Conservation (phyloP, 2,113 vertebrate genomes). For the Salvelinus alpinus region DNA sequence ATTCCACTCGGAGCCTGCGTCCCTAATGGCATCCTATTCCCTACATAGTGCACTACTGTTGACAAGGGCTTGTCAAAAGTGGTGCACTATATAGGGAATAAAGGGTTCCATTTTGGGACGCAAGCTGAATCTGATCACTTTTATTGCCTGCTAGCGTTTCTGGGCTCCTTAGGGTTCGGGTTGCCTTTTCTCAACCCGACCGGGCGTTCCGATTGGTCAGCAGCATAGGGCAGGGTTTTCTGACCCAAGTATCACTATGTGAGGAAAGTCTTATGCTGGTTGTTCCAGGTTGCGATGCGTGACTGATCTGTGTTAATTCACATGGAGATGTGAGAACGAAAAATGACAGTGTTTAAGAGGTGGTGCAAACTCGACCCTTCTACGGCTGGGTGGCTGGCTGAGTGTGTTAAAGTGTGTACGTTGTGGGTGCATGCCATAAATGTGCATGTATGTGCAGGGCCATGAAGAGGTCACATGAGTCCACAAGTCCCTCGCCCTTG, state of each 20-base stretch:
- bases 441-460: constrained; percentile 8
- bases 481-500: constrained; percentile 11
- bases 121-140: constrained; percentile 56
- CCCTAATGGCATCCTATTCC: too few species aligned
- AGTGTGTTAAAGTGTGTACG: neutral
- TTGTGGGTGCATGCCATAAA: neutral
- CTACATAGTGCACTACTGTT: too few species aligned
- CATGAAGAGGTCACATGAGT: constrained; percentile 33
- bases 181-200: neutral
- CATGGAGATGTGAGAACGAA: constrained; percentile 49
- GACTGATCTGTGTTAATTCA: constrained; percentile 62
- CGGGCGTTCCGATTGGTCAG: neutral
- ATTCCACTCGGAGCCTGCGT: constrained; percentile 9
- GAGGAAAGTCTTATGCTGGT: constrained; percentile 54
- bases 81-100: too few species aligned
- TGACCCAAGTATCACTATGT: constrained; percentile 48
- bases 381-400: neutral
- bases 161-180: neutral
- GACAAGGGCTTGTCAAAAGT: too few species aligned
- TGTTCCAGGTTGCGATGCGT: constrained; percentile 46
- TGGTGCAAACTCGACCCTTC: constrained; percentile 42
- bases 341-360: constrained; percentile 65
- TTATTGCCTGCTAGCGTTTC: constrained; percentile 52
- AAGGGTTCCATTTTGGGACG: too few species aligned
- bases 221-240: constrained; percentile 36